Conservation (phyloP, 2,888 invertebrate species). For the Drosophila subquinaria region DNA sequence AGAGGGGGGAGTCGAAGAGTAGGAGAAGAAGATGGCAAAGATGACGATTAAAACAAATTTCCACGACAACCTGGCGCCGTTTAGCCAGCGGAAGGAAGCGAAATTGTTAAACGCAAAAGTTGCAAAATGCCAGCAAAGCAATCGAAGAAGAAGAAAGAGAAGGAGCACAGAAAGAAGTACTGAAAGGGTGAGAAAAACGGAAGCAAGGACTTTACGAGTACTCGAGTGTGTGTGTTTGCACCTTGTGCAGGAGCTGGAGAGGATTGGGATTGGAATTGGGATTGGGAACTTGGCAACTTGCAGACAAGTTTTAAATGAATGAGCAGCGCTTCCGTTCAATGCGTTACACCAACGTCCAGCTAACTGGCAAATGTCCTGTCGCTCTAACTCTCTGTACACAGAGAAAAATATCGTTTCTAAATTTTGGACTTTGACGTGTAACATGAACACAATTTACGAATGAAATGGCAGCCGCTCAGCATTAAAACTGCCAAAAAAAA, state of each 20-base stretch:
- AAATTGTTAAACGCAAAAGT: slow-evolving; percentile 82
- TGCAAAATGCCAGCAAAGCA: slow-evolving; percentile 73
- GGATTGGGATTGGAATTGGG: neutral
- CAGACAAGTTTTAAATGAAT: slow-evolving; percentile 85
- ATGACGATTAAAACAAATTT: slow-evolving; percentile 84
- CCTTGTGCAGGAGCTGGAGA: slow-evolving; percentile 19
- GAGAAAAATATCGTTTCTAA: too few relatives aligned
- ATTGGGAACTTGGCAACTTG: slow-evolving; percentile 79
- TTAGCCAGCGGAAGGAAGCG: slow-evolving; percentile 78
- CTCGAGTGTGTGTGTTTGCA: slow-evolving; percentile 51
- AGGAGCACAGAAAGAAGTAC: slow-evolving; percentile 2
- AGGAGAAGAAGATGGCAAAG: slow-evolving; percentile 67
- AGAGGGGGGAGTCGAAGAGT: neutral
- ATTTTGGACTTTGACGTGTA: too few relatives aligned
- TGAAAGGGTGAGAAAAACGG: slow-evolving; percentile 45
- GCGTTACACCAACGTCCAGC: slow-evolving; percentile 54
- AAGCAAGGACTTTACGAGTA: slow-evolving; percentile 66
- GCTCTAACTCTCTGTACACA: neutral
- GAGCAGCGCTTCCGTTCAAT: slow-evolving; percentile 82
- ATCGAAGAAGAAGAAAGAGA: slow-evolving; percentile 7
- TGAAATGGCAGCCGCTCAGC: too few relatives aligned
- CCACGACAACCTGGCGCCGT: slow-evolving; percentile 83
- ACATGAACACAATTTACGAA: too few relatives aligned
- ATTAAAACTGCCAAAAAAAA: too few relatives aligned
- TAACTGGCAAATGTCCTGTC: slow-evolving; percentile 33